A percentile compares a stretch with the other conserved stretches of the same genome.
These are phyloP conservation scores for Andrena minutula DNA, from an alignment of 2,888 invertebrate genomes.

Conservation along the genomic window DNA sequence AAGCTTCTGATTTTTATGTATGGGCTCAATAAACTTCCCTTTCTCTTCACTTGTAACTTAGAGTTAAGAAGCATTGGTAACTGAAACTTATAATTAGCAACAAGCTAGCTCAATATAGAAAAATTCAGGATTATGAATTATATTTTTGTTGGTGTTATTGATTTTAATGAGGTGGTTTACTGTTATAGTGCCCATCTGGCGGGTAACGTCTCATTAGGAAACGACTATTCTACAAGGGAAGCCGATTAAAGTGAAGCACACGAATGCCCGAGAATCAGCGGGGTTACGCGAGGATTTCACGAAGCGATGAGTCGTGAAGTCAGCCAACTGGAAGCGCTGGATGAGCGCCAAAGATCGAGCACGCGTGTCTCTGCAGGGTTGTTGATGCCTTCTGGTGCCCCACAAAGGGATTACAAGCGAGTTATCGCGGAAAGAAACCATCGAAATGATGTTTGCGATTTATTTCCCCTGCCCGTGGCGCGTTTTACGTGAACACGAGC, in stretches of 20 bases:
- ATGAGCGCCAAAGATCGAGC: slow-evolving; percentile 75
- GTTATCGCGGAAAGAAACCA: slow-evolving; percentile 45
- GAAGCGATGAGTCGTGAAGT: slow-evolving; percentile 76
- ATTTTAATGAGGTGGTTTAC: background rate
- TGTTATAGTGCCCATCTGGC: background rate
- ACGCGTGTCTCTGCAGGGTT: slow-evolving; percentile 73
- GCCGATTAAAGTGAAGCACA: slow-evolving; percentile 46
- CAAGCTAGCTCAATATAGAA: too few species aligned
- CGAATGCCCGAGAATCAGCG: slow-evolving; percentile 42
- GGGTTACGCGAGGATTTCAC: slow-evolving; percentile 45
- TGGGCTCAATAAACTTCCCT: too few species aligned
- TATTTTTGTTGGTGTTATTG: background rate
- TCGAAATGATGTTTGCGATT: slow-evolving; percentile 57
- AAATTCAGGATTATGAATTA: too few species aligned
- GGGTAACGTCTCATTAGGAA: slow-evolving; percentile 31
- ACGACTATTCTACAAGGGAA: slow-evolving; percentile 18
- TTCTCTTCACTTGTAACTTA: too few species aligned
- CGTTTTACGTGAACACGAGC: slow-evolving; percentile 20
- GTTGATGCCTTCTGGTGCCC: slow-evolving; percentile 75
- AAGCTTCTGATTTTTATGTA: too few species aligned
- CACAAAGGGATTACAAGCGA: slow-evolving; percentile 66
- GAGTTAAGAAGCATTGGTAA: too few species aligned
- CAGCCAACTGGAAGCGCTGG: slow-evolving; percentile 76
- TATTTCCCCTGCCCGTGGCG: slow-evolving; percentile 40
- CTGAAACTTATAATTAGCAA: too few species aligned